Conservation (phyloP, 2,797 vertebrate genomes). For the Carduelis carduelis region DNA sequence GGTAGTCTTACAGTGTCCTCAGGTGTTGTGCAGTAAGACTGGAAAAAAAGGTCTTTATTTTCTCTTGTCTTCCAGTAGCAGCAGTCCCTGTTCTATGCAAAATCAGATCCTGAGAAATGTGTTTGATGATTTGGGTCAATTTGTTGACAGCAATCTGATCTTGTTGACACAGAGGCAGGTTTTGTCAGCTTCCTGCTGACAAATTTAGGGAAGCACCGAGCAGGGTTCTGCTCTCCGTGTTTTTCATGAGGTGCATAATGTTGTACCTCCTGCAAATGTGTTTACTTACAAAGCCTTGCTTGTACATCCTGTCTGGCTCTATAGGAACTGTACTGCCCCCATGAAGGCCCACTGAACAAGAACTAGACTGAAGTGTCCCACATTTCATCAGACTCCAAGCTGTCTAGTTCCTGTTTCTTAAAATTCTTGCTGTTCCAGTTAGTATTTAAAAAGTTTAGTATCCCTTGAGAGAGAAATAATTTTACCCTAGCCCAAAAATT, state of each 20-base stretch:
- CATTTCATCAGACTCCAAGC: neutral
- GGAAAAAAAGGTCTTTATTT: neutral
- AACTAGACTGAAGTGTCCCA: neutral
- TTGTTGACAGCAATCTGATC: neutral
- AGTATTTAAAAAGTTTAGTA: neutral
- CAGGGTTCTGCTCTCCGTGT: neutral
- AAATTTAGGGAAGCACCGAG: neutral
- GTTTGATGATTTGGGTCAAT: neutral
- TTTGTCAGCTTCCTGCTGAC: neutral
- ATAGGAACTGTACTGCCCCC: neutral
- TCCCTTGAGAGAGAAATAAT: neutral
- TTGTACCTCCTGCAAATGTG: neutral
- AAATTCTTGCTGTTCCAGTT: neutral
- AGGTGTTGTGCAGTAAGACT: neutral
- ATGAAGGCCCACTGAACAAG: neutral
- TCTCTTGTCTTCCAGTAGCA: neutral
- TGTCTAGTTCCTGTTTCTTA: neutral
- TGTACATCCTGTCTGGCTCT: neutral
- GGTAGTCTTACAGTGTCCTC: neutral
- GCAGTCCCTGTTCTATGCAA: neutral
- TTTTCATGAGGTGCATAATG: neutral
- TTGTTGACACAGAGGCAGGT: neutral
- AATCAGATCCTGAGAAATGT: neutral
- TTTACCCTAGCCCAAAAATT: neutral
- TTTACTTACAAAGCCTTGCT: neutral